phyloP scores from a whole-genome alignment of 2,113 vertebrate species.

The Centrocercus urophasianus region DNA sequence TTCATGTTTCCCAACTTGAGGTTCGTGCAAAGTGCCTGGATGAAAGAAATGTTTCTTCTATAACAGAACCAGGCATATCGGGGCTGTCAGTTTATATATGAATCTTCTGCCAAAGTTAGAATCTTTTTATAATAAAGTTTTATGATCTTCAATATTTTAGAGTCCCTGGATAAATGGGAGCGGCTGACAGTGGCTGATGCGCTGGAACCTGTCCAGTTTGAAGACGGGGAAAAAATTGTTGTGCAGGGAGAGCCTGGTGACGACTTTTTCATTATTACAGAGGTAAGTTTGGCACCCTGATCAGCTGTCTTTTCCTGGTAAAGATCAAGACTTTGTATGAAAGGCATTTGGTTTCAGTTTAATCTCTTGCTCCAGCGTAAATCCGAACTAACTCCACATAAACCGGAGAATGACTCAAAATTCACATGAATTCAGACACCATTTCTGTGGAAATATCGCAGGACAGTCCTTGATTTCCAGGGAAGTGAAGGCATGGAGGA shows the following conservation, averaged over 20 bases:
- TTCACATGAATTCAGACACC: not conserved
- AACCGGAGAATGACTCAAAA: not conserved
- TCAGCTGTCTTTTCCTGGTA: constrained; percentile 23
- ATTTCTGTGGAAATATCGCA: constrained; percentile 1
- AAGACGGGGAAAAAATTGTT: constrained; percentile 97
- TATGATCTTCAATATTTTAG: constrained; percentile 70
- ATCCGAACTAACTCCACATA: not conserved
- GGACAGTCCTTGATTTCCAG: not conserved
- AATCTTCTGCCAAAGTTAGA: constrained; percentile 30
- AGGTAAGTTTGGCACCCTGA: constrained; percentile 79
- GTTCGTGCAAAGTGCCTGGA: constrained; percentile 34
- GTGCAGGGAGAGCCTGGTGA: constrained; percentile 95
- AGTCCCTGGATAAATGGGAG: constrained; percentile 98
- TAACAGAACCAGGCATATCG: constrained; percentile 31
- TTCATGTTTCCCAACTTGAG: constrained; percentile 42
- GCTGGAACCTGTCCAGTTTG: constrained; percentile 94
- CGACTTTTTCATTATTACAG: constrained; percentile 97
- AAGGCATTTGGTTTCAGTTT: not conserved
- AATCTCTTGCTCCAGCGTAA: constrained; percentile 1
- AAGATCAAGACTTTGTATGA: not conserved
- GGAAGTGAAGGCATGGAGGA: not conserved
- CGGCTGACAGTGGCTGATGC: constrained; percentile 94
- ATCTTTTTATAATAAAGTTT: constrained; percentile 43
- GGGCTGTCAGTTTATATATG: constrained; percentile 35
- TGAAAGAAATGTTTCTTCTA: constrained; percentile 65